These are phyloP conservation scores for Stigmatopora argus DNA, from an alignment of 2,113 vertebrate genomes.

Conservation along the genomic window DNA sequence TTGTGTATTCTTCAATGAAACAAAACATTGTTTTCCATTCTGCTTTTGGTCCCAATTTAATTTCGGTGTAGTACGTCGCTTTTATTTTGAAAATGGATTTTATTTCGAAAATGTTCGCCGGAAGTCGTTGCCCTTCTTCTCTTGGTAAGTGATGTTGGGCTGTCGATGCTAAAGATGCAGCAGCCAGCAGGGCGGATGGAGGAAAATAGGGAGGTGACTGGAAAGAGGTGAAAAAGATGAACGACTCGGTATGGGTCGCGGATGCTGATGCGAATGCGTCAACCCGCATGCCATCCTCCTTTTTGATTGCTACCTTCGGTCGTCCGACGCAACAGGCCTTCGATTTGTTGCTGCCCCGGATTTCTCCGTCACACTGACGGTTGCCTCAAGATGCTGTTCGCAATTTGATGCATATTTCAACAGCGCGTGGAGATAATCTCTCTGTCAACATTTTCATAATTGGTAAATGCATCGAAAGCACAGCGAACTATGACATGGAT, in stretches of 20 bases:
- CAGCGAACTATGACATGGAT: constrained; percentile 25
- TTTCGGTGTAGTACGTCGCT: too few relatives aligned
- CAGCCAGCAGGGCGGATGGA: constrained; percentile 58
- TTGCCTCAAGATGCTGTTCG: background rate
- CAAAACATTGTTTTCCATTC: too few relatives aligned
- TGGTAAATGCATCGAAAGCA: background rate
- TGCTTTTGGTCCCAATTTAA: too few relatives aligned
- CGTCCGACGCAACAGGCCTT: constrained; percentile 37
- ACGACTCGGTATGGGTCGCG: constrained; percentile 31
- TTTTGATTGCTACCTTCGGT: constrained; percentile 16
- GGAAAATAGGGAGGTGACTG: constrained; percentile 55
- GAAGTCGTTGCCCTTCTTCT: background rate
- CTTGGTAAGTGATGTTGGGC: constrained; percentile 7
- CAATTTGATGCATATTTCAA: background rate
- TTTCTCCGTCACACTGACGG: constrained; percentile 16
- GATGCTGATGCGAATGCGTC: constrained; percentile 68
- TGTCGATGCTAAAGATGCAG: constrained; percentile 54
- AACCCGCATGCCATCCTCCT: constrained; percentile 14
- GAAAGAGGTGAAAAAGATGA: constrained; percentile 46
- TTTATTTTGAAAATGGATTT: background rate
- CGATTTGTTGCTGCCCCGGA: constrained; percentile 13
- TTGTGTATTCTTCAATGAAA: too few relatives aligned
- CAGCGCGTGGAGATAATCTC: background rate
- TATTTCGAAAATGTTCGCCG: constrained; percentile 28
- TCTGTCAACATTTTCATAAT: background rate